A percentile compares a stretch with the other conserved stretches of the same genome.
Conservation (phyloP, 2,888 invertebrate genomes). For the Peribatodes rhomboidaria region DNA sequence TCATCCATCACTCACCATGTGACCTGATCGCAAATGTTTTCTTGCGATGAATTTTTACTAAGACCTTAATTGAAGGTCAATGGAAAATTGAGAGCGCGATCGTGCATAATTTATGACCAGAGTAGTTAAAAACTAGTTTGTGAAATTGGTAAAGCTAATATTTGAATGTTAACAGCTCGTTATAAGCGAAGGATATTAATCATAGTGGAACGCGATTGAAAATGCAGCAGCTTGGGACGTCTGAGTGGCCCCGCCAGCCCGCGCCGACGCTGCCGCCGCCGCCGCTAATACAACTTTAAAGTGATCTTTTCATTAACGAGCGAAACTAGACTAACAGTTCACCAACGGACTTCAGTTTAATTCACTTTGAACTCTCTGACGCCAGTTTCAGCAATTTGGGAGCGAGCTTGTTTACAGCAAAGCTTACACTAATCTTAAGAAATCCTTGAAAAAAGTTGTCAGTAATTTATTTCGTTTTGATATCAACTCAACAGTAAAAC, state of each 20-base stretch:
- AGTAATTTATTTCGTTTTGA: background rate
- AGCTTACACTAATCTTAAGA: slow-evolving; percentile 31
- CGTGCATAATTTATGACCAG: slow-evolving; percentile 16
- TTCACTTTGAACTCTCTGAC: slow-evolving; percentile 57
- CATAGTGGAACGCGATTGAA: slow-evolving; percentile 50
- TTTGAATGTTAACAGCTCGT: slow-evolving; percentile 53
- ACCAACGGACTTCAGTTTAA: slow-evolving; percentile 57
- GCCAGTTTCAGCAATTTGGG: slow-evolving; percentile 51
- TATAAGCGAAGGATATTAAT: slow-evolving; percentile 61
- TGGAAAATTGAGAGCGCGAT: background rate
- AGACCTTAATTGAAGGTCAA: slow-evolving; percentile 12
- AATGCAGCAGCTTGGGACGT: slow-evolving; percentile 44
- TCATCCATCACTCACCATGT: slow-evolving; percentile 28
- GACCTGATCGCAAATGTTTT: slow-evolving; percentile 16
- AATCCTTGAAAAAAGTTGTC: background rate
- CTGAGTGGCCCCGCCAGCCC: slow-evolving; percentile 39
- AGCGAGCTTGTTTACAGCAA: slow-evolving; percentile 50
- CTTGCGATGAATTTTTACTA: slow-evolving; percentile 13
- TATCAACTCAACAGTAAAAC: background rate
- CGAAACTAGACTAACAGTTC: slow-evolving; percentile 55
- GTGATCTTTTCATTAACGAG: slow-evolving; percentile 66
- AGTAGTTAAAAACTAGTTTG: slow-evolving; percentile 28
- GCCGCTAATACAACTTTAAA: slow-evolving; percentile 60
- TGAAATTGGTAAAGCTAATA: slow-evolving; percentile 58
- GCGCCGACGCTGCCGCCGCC: slow-evolving; percentile 39